These are phyloP conservation scores for Sussaba pulchella DNA, from an alignment of 2,888 invertebrate genomes.

Conservation along the genomic window DNA sequence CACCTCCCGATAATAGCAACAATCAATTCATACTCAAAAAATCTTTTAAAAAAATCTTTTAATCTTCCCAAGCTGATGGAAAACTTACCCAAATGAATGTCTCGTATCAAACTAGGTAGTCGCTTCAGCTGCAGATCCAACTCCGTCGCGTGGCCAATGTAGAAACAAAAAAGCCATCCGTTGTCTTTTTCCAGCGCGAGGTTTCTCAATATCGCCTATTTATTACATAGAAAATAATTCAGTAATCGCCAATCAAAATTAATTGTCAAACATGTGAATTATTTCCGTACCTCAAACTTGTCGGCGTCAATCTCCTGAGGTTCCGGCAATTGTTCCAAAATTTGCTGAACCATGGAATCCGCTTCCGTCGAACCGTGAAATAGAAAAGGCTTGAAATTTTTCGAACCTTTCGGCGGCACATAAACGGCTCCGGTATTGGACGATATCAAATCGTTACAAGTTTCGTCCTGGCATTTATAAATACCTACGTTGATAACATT, in stretches of 20 bases:
- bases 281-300: conserved; percentile 86
- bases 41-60: too few relatives aligned
- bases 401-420: conserved; percentile 70
- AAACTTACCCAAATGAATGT: conserved; percentile 85
- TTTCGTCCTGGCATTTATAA: conserved; percentile 70
- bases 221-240: background rate
- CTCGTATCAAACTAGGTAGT: conserved; percentile 86
- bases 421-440: conserved; percentile 73
- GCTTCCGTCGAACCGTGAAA: conserved; percentile 80
- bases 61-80: too few relatives aligned
- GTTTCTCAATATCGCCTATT: conserved; percentile 78
- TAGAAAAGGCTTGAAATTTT: conserved; percentile 80
- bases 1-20: too few relatives aligned
- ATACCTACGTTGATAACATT: conserved; percentile 74
- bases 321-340: conserved; percentile 87
- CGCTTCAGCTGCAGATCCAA: conserved; percentile 87
- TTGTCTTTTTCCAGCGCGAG: conserved; percentile 78
- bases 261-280: background rate
- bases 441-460: conserved; percentile 70
- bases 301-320: conserved; percentile 86
- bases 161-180: conserved; percentile 87
- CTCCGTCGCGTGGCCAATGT: conserved; percentile 85
- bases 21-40: too few relatives aligned
- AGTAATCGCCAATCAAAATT: conserved; percentile 43
- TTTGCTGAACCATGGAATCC: conserved; percentile 86